A percentile compares a stretch with the other conserved stretches of the same genome.
Conservation (phyloP, 1,140 invertebrate species). For the Chironomus tepperi region DNA sequence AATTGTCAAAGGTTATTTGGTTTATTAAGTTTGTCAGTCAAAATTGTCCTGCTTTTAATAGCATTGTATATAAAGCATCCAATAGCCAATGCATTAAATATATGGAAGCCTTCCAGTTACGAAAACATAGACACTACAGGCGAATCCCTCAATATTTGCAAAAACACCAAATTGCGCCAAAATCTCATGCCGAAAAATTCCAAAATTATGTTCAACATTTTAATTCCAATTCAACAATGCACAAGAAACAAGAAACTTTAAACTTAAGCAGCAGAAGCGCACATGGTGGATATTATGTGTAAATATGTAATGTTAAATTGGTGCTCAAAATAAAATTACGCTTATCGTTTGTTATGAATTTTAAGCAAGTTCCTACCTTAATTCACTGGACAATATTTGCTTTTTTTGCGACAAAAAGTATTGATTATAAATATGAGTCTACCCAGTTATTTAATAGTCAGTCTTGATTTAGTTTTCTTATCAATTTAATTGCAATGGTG, state of each 20-base stretch:
- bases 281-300: neutral
- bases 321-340: neutral
- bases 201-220: neutral
- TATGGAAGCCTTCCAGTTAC: no score
- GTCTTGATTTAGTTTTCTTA: neutral
- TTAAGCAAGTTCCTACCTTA: neutral
- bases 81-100: no score
- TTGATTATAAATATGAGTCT: slow-evolving; percentile 15
- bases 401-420: neutral
- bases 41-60: no score
- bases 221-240: neutral
- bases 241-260: neutral
- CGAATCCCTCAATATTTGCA: no score
- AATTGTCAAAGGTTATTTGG: no score
- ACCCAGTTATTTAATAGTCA: neutral
- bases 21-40: no score
- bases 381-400: no score
- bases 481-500: neutral
- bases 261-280: neutral
- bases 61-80: no score
- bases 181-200: no score
- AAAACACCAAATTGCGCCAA: no score
- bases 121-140: no score
- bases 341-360: neutral
- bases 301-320: neutral